Percentiles rank a stretch among this genome's conserved stretches.
phyloP scores from a whole-genome alignment of 2,888 invertebrate species.

The Aethes cnicana region DNA sequence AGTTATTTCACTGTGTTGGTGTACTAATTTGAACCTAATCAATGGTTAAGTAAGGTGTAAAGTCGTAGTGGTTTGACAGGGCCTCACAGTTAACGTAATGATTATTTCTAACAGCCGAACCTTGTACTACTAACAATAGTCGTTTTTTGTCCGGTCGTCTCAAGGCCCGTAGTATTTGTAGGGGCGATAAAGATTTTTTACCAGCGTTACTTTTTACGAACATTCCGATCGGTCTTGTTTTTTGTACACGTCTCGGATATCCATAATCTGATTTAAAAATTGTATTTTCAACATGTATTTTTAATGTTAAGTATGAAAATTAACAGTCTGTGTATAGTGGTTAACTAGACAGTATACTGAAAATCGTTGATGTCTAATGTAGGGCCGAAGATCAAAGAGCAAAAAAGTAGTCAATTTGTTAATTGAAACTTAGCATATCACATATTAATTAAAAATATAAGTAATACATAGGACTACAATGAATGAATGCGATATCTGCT shows the following conservation, averaged over 20 bases:
- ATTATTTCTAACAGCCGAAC: conserved; percentile 19
- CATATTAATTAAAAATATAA: too few species aligned
- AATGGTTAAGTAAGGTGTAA: neutral
- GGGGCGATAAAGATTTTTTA: conserved; percentile 18
- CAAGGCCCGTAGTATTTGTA: conserved; percentile 12
- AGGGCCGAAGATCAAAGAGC: too few species aligned
- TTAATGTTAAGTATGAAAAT: too few species aligned
- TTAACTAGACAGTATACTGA: neutral
- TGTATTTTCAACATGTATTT: too few species aligned
- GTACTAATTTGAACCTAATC: neutral
- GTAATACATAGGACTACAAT: too few species aligned
- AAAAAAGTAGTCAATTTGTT: too few species aligned
- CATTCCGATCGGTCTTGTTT: conserved; percentile 19
- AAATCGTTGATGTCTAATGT: too few species aligned
- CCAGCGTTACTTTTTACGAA: conserved; percentile 19
- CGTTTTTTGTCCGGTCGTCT: conserved; percentile 26
- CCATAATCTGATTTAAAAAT: conserved; percentile 1
- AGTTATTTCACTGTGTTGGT: neutral
- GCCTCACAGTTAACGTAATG: conserved; percentile 26
- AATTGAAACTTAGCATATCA: too few species aligned
- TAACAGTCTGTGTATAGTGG: neutral
- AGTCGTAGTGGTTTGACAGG: conserved; percentile 1
- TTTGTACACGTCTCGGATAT: neutral
- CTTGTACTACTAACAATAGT: conserved; percentile 26
- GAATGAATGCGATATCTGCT: too few species aligned